phyloP scores from a whole-genome alignment of 2,113 vertebrate genomes.

The Engraulis encrasicolus region DNA sequence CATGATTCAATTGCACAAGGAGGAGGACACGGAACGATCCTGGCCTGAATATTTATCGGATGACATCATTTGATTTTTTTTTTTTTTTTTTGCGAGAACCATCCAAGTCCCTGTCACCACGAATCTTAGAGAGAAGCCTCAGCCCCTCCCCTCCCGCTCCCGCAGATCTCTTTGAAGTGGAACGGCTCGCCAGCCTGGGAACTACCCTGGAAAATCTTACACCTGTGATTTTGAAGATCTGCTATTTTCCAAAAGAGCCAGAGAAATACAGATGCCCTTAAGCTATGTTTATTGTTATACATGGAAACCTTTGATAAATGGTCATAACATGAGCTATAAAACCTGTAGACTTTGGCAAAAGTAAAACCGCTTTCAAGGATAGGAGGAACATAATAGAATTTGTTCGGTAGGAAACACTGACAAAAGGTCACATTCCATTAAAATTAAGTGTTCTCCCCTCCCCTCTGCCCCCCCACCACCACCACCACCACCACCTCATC shows the following conservation, averaged over 20 bases:
- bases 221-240: slow-evolving; percentile 26
- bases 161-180: slow-evolving; percentile 35
- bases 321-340: slow-evolving; percentile 11
- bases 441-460: slow-evolving; percentile 14
- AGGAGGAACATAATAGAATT: slow-evolving; percentile 12
- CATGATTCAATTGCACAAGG: slow-evolving; percentile 40
- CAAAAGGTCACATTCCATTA: slow-evolving; percentile 13
- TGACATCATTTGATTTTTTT: slow-evolving; percentile 40
- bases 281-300: slow-evolving; percentile 18
- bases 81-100: too few species aligned
- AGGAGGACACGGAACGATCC: slow-evolving; percentile 23
- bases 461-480: slow-evolving; percentile 14
- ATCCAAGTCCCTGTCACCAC: slow-evolving; percentile 44
- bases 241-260: not conserved
- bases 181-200: not conserved
- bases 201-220: slow-evolving; percentile 29
- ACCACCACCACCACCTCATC: too few species aligned
- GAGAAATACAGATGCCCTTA: slow-evolving; percentile 2
- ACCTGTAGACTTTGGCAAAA: slow-evolving; percentile 11
- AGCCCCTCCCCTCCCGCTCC: slow-evolving; percentile 6
- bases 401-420: slow-evolving; percentile 17
- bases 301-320: slow-evolving; percentile 18
- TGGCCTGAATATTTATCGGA: slow-evolving; percentile 25
- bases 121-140: not conserved
- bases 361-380: not conserved